Base-by-base conservation (phyloP, 2,888 invertebrate genomes). In the Charanyca ferruginea region DNA sequence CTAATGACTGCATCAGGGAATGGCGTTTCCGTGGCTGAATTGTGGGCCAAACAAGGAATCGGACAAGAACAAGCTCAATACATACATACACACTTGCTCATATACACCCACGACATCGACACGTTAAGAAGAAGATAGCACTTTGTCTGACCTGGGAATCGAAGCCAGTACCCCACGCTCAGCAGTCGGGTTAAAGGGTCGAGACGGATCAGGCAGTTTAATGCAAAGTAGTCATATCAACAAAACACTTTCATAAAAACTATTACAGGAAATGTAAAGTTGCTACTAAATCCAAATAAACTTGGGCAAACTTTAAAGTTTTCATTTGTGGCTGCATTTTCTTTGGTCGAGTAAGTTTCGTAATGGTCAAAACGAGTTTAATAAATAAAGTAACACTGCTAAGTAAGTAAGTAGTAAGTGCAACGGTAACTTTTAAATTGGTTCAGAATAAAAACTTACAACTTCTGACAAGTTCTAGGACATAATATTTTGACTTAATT, bases 341-440 rank as follows among this genome's bases (percentile, higher is more conserved):
- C 62, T 47, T 59, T 23, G 59, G 61, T 58, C 32, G 11, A 73
- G 45, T 62, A 69, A 60, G 60, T 70, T 73, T 59, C 44, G 57
- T 73, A 72, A 77, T 78, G 65, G 65, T 54, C 60, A 58, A 63
- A 73, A 70, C 51, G 58, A 62, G 41, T 77, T 62, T 70, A 78
- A 70, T 66, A 77, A 73, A 77, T 66, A 68, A 64, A 72, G 35
- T 75, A 65, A 73, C 78, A 73, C 59, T 42, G 47, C 55, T 61
- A 54, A 67, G 52, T 72, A 67, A 42, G 54, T 59, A 55, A 23
- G 77, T 63, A 42, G 54, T 59, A 55, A 23, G 59, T 61, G 58
- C 60, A 54, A 68, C 53, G 57, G 60, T 52, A 62, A 77, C 69
- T 77, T 77, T 69, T 49, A 65, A 77, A 78, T 77, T 77, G 65